These are phyloP conservation scores for Hippocampus abdominalis DNA, from an alignment of 2,113 vertebrate species.

Conservation along the genomic window DNA sequence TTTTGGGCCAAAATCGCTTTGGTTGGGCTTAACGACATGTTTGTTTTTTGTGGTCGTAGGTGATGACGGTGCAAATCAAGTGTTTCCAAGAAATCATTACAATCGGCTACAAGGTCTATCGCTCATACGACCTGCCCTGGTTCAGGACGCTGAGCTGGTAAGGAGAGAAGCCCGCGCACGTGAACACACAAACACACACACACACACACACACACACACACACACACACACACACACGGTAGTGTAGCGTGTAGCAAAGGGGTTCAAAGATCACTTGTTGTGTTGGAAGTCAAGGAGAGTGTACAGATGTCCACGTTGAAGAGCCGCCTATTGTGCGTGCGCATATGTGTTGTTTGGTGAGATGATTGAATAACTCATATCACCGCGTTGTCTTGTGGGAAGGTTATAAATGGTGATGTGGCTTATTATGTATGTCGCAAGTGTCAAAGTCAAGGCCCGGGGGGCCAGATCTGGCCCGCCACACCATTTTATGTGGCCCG, in stretches of 20 bases:
- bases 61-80: conserved; percentile 92
- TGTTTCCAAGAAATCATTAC: conserved; percentile 98
- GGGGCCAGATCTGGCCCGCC: no score
- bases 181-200: no score
- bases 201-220: conserved; percentile 6
- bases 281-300: conserved; percentile 56
- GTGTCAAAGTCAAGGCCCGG: no score
- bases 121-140: conserved; percentile 93
- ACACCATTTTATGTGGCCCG: no score
- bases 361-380: background rate
- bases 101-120: conserved; percentile 96
- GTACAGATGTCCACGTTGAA: background rate
- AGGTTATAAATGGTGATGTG: background rate
- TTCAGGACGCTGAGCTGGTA: conserved; percentile 96
- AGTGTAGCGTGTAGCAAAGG: background rate
- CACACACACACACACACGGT: conserved; percentile 8
- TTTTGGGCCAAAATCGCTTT: background rate
- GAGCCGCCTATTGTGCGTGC: background rate
- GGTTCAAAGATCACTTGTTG: conserved; percentile 66
- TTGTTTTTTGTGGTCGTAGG: conserved; percentile 71
- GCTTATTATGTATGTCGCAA: no score
- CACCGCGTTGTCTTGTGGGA: background rate
- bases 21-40: background rate
- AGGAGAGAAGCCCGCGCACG: conserved; percentile 43
- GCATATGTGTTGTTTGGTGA: background rate